Evolutionary conservation across 2,888 invertebrate species (phyloP), one percentile per base, ranked within the genome.

Genomic region (Leucania comma): DNA sequence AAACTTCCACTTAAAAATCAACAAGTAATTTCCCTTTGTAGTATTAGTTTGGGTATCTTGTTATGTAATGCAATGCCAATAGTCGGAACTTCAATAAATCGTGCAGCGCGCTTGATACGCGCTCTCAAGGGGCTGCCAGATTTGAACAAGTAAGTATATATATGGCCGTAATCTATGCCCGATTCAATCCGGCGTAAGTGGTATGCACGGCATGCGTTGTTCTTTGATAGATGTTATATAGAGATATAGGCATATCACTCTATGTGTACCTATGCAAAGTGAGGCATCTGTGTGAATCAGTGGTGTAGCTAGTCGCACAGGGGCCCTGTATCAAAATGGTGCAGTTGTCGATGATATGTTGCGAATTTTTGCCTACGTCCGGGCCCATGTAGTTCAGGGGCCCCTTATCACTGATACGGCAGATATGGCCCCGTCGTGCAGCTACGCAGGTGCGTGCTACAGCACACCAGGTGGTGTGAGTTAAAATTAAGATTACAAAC

Each of bases 141-240:
- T 38, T 29, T 38, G 35, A 57, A 54, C 70, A 50, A 60, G 77
- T 70, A 63, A 6, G 42, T 17, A 2, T 73, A 68, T 58, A 32
- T 69, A 57, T 59, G 72, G 54, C 42, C 71, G 71, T 81, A 81
- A 78, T 82, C 67, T 65, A 74, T 65, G 67, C 56, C 35, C 71
- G 71, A 65, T 71, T 66, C 68, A 67, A 77, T 73, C 84, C 71
- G 24, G 59, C 56, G 68, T 67, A 54, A 71, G 63, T 81, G 71
- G 69, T 57, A 68, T 71, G 68, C 46, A 61, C 24, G 58, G 56
- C 66, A 65, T 74, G 65, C 64, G 61, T 78, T 63, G 51, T 32
- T 35, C 54, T 56, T 63, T 66, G 81, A 75, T 67, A 38, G 56
- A 48, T 56, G n/a, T 51, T 48, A 14, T 35, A 20, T 24, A 24